Base-by-base conservation (phyloP, 2,113 vertebrate species). In the Zapus hudsonius region DNA sequence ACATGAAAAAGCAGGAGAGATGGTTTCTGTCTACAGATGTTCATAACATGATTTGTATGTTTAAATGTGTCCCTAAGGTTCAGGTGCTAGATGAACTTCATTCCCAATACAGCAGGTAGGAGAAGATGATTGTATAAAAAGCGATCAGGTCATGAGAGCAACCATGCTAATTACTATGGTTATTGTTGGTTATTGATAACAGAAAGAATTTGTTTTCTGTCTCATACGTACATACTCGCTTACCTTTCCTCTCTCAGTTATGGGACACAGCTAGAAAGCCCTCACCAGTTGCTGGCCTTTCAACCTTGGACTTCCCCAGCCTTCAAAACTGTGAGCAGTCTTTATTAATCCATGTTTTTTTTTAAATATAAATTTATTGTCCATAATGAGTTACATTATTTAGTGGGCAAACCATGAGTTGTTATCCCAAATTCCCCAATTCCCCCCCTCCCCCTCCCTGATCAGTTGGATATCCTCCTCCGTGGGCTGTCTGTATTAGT, bases 1-100 rank as follows among this genome's bases (percentile, higher is more conserved):
- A 70, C 44, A 27, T 66, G 63, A 80, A 89, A 80, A 80, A 79
- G 84, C 61, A 85, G 73, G 86, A 81, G 29, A 91, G 72, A 67
- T 75, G 66, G 6, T 55, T 95, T 89, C 40, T 92, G 33, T 75
- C 38, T 92, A 72, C 10, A 73, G 5, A 69, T 16, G 13, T 78
- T 70, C 42, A 63, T 12, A 67, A 17, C 67, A n/a, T 73, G 40
- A 4, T 47, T 63, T 33, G 16, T 72, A 17, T 31, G n/a, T 73
- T 73, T 82, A 57, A 22, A 52, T 52, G 40, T 47, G 13, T 59
- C 17, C 7, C 42, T 23, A 73, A 23, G 1, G 40, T 72, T 63
- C 66, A 81, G 5, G 29, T 36, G 42, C 67, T 36, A 12, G 63
- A 83, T 29, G 23, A 83, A 83, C 61, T 13, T 64, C 44, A 25